Evolutionary conservation across 2,113 vertebrate genomes (phyloP).

Genomic region (Siphamia tubifer): DNA sequence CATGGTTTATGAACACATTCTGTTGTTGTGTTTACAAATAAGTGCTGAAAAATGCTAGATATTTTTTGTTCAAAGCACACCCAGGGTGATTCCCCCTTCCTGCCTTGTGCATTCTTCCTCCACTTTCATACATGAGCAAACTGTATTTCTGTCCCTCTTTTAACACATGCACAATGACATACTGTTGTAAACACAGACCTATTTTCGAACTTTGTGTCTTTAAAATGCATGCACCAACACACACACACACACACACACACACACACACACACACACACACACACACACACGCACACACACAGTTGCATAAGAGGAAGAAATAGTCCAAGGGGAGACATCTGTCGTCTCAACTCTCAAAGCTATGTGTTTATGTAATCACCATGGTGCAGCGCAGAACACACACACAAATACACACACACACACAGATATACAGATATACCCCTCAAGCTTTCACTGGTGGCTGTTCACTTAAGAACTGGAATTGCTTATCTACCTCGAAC

Average conservation of each 20-base stretch:
- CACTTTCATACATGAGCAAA: conserved; percentile 17
- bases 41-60: too few relatives aligned
- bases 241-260: too few relatives aligned
- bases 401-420: background rate
- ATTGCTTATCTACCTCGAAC: too few relatives aligned
- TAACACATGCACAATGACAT: conserved; percentile 4
- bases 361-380: conserved; percentile 72
- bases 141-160: background rate
- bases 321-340: conserved; percentile 59
- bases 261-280: too few relatives aligned
- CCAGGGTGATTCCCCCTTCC: background rate
- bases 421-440: background rate
- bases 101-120: background rate
- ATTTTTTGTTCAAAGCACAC: background rate
- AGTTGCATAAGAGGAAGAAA: conserved; percentile 69
- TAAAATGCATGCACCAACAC: background rate
- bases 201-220: conserved; percentile 23
- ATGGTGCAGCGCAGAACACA: conserved; percentile 17
- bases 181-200: conserved; percentile 9
- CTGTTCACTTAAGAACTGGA: background rate
- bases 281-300: background rate
- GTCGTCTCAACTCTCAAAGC: conserved; percentile 42
- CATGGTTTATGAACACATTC: too few relatives aligned
- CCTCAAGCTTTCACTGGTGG: conserved; percentile 8
- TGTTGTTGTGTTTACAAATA: background rate